phyloP scores from a whole-genome alignment of 53 echinoderm and acorn worm species.

The Paracentrotus lividus region DNA sequence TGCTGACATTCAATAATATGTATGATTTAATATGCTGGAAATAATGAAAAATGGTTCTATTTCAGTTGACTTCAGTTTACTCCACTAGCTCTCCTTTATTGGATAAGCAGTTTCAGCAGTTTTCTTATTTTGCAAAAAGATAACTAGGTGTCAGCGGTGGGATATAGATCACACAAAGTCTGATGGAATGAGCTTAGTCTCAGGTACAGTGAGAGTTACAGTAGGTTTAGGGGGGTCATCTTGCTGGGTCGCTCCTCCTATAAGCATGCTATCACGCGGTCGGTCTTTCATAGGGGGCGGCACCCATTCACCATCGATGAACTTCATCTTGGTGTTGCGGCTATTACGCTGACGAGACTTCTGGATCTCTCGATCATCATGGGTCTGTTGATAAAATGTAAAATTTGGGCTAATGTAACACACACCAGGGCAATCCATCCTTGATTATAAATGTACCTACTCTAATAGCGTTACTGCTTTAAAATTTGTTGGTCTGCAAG shows the following conservation, averaged over 20 bases:
- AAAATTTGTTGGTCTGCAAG: no score
- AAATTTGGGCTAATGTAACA: no score
- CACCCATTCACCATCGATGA: conserved; percentile 57
- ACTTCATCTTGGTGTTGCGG: conserved; percentile 65
- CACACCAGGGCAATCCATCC: no score
- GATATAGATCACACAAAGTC: neutral
- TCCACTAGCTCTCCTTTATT: no score
- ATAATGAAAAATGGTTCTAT: no score
- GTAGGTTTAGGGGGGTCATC: neutral
- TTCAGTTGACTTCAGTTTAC: no score
- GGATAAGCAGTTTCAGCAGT: no score
- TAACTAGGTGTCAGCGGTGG: neutral
- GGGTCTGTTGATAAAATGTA: conserved; percentile 49
- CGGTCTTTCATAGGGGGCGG: conserved; percentile 34
- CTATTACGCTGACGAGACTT: conserved; percentile 65
- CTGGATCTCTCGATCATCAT: conserved; percentile 63
- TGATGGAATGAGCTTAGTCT: conserved; percentile 40
- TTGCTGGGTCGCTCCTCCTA: neutral
- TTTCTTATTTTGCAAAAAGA: no score
- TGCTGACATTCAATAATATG: no score
- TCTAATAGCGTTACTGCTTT: no score
- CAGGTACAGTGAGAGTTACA: conserved; percentile 27
- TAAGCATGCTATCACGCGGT: neutral
- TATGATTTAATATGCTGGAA: no score
- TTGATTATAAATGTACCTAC: no score